Evolutionary conservation across 2,797 vertebrate species (phyloP).

Genomic region (Alca torda): DNA sequence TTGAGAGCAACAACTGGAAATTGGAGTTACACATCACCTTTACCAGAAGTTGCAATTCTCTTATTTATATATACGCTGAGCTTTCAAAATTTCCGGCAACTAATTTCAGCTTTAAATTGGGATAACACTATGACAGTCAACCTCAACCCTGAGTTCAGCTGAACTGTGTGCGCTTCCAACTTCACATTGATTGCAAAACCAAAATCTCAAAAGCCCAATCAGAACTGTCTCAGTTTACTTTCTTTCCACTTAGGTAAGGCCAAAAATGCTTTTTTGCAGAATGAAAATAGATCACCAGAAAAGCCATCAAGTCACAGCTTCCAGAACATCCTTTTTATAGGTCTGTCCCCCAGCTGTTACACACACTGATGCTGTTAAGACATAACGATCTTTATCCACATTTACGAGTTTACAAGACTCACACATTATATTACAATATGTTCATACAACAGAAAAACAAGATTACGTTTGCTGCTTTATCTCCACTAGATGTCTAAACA

Average conservation of each 20-base stretch:
- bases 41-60: background rate
- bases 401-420: background rate
- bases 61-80: background rate
- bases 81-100: background rate
- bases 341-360: background rate
- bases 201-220: background rate
- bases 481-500: background rate
- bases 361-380: background rate
- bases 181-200: slow-evolving; percentile 18
- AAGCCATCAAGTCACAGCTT: background rate
- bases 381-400: background rate
- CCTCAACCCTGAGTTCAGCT: background rate
- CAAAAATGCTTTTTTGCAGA: background rate
- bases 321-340: background rate
- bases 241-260: background rate
- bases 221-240: background rate
- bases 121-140: background rate
- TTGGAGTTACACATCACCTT: background rate
- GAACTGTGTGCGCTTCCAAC: background rate
- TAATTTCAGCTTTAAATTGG: background rate
- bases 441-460: background rate
- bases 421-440: background rate
- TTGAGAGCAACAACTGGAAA: background rate
- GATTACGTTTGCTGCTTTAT: background rate
- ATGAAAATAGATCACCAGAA: background rate